phyloP scores from a whole-genome alignment of 2,888 invertebrate genomes.

The Ellobium chinense region DNA sequence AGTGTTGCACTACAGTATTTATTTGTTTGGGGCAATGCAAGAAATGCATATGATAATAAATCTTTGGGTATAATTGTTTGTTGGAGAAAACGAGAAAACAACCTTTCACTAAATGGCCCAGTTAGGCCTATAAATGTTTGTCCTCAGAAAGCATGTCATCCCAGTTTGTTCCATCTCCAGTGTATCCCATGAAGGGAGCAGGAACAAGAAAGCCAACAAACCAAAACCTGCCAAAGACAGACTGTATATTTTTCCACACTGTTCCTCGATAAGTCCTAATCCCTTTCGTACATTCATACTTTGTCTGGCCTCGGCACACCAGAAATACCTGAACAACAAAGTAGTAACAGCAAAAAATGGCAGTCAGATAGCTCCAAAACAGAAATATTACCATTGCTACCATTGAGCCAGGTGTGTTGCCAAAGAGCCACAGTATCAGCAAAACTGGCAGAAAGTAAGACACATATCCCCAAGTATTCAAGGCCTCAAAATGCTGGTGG shows the following conservation, averaged over 20 bases:
- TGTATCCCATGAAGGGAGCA: constrained; percentile 59
- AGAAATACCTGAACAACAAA: constrained; percentile 66
- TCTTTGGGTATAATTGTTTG: no score
- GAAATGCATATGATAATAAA: no score
- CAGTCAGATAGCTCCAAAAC: constrained; percentile 59
- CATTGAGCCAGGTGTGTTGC: constrained; percentile 51
- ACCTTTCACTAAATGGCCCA: no score
- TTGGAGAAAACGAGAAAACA: no score
- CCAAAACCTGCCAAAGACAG: constrained; percentile 74
- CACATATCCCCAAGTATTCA: constrained; percentile 58
- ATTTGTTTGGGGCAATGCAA: no score
- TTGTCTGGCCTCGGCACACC: constrained; percentile 67
- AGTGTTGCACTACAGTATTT: no score
- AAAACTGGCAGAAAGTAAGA: constrained; percentile 66
- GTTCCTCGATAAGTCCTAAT: constrained; percentile 58
- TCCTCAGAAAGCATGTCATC: constrained; percentile 1
- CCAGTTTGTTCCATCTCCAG: constrained; percentile 69
- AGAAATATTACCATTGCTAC: constrained; percentile 57
- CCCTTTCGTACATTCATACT: constrained; percentile 68
- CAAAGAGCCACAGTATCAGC: constrained; percentile 54
- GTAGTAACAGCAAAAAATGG: constrained; percentile 59
- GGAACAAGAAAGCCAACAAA: constrained; percentile 71
- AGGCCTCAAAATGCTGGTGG: constrained; percentile 55
- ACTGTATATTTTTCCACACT: constrained; percentile 58
- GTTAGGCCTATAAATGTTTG: background rate